Conservation (phyloP, 2,797 vertebrate genomes). For the Ptychadena robeensis region DNA sequence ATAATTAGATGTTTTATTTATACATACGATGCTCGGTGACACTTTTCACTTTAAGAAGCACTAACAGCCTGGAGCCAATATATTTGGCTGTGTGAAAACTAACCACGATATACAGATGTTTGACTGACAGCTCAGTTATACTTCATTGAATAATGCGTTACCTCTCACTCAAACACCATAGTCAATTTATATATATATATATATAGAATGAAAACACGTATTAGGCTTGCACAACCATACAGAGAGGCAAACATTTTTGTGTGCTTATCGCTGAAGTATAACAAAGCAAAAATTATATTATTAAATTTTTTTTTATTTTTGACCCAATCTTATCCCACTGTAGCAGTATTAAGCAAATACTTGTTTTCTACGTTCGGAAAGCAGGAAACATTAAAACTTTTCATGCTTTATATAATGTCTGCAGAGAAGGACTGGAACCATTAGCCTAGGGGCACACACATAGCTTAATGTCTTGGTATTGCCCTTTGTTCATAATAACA, state of each 20-base stretch:
- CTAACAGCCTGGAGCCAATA: conserved; percentile 41
- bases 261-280: no score
- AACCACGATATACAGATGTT: conserved; percentile 17
- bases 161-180: conserved; percentile 33
- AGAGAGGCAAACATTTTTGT: neutral
- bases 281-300: no score
- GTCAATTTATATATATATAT: conserved; percentile 35
- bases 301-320: no score
- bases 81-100: conserved; percentile 31
- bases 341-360: no score
- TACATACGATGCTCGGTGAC: conserved; percentile 1
- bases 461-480: no score
- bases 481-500: neutral
- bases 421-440: no score
- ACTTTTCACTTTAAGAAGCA: conserved; percentile 46
- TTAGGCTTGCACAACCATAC: conserved; percentile 12
- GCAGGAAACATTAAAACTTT: no score
- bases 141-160: conserved; percentile 34
- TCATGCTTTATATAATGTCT: no score
- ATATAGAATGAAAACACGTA: conserved; percentile 18
- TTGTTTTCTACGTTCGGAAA: no score
- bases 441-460: no score
- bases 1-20: conserved; percentile 37
- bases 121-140: conserved; percentile 44
- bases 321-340: no score